Conservation (phyloP, 2,888 invertebrate genomes). For the Lysandra bellargus region DNA sequence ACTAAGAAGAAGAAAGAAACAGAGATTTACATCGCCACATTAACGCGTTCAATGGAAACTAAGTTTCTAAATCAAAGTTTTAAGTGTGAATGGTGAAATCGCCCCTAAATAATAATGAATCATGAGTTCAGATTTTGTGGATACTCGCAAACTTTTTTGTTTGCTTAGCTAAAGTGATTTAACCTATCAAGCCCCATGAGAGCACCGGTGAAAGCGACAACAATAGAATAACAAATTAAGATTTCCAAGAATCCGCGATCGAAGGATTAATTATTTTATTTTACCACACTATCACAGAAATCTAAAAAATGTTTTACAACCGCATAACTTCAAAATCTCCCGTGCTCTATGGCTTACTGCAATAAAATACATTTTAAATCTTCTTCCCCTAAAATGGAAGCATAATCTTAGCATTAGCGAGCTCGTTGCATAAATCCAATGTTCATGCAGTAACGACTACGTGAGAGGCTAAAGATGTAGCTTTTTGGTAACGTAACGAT, state of each 20-base stretch:
- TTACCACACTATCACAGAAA: not conserved
- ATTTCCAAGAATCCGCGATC: too few relatives aligned
- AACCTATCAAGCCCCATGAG: not conserved
- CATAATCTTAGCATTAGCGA: conserved; percentile 21
- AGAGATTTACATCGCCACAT: too few relatives aligned
- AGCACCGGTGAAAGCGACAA: too few relatives aligned
- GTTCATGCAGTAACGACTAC: not conserved
- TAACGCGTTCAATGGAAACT: too few relatives aligned
- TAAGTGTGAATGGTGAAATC: too few relatives aligned
- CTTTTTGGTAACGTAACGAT: not conserved
- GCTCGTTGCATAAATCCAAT: conserved; percentile 8
- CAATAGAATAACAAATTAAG: too few relatives aligned
- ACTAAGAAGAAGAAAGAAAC: too few relatives aligned
- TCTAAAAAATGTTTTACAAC: not conserved
- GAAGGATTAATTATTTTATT: not conserved
- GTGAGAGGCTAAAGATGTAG: not conserved
- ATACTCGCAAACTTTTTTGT: not conserved
- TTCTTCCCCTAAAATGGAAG: conserved; percentile 11
- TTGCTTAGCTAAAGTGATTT: not conserved
- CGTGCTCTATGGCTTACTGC: not conserved
- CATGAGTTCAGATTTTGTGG: too few relatives aligned
- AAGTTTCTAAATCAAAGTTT: too few relatives aligned
- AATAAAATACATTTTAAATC: conserved; percentile 10
- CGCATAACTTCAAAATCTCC: not conserved
- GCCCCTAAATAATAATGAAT: too few relatives aligned